Evolutionary conservation across 2,888 invertebrate species (phyloP), one percentile per base, ranked within the genome.

Genomic region (Xestoiulus laeticollis): DNA sequence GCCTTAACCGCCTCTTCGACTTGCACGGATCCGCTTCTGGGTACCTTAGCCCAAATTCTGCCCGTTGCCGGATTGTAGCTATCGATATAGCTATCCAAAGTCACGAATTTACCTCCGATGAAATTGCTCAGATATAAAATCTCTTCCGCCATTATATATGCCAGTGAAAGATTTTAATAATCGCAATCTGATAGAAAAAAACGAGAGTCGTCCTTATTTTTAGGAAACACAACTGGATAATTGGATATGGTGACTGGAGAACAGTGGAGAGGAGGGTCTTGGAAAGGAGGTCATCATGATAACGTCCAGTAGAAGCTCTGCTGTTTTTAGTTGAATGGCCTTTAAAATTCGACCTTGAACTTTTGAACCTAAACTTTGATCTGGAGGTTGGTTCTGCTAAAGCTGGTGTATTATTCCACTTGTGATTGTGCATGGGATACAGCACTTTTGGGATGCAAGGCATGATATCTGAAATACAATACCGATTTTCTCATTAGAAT

Each of bases 11-110:
- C 92, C 32, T 89, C 59, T 22, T 91, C 90, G 0, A 91, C 90
- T 26, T 90, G 90, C 16, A 84, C 43, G 14, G 89, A 90, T 22
- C 90, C 91, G 87, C 93, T 93, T 91, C 93, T 92, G 0, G 93
- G 93, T 32, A 94, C 91, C 87, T 91, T 90, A 3, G 92, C 92
- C 91, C 92, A 92, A 3, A 92, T 91, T 85, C 91, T 88, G 2
- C 93, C 93, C 6, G 92, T 92, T 0, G 93, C 91, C 0, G 93
- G 93, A 88, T 93, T 91, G 89, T 90, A 91, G 88, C 92, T 93
- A 89, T 93, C 92, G 43, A 93, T 88, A 85, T 90, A 91, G 6
- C 90, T 89, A 6, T 90, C 89, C n/a, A 90, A 88, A 1, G 90
- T 87, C 30, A 90, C 89, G 89, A 92, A 93, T 85, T 91, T 88